Evolutionary conservation across 2,888 invertebrate genomes (phyloP).

Genomic region (Aphodius granarius): DNA sequence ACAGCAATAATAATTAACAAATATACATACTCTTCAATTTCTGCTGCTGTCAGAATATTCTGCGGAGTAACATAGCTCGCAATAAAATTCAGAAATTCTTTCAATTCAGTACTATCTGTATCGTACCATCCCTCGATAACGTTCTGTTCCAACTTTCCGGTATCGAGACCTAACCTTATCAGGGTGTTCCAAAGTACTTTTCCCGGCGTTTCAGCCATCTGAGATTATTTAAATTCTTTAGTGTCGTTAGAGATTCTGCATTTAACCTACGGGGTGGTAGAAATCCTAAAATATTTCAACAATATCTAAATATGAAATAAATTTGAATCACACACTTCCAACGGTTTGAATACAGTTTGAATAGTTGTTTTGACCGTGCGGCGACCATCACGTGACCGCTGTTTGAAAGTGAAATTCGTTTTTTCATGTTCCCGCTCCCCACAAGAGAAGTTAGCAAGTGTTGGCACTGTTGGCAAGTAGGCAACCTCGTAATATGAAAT

Average conservation of each 20-base stretch:
- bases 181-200: slow-evolving; percentile 15
- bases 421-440: too few relatives aligned
- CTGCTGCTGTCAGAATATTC: slow-evolving; percentile 40
- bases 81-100: slow-evolving; percentile 44
- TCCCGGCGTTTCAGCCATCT: neutral
- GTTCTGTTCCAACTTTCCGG: slow-evolving; percentile 18
- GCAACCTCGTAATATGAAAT: too few relatives aligned
- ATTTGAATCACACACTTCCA: too few relatives aligned
- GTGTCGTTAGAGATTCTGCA: neutral
- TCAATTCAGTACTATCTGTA: slow-evolving; percentile 32
- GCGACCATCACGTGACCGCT: too few relatives aligned
- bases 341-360: too few relatives aligned
- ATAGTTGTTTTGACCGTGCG: too few relatives aligned
- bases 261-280: too few relatives aligned
- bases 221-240: neutral
- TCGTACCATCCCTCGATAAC: slow-evolving; percentile 29
- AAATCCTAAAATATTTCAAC: too few relatives aligned
- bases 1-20: neutral
- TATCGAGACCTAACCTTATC: slow-evolving; percentile 19
- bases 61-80: slow-evolving; percentile 38
- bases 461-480: too few relatives aligned
- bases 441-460: too few relatives aligned
- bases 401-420: too few relatives aligned
- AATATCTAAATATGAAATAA: too few relatives aligned
- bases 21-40: slow-evolving; percentile 37